phyloP scores from a whole-genome alignment of 2,797 vertebrate species.

The Ctenopoma multispine region DNA sequence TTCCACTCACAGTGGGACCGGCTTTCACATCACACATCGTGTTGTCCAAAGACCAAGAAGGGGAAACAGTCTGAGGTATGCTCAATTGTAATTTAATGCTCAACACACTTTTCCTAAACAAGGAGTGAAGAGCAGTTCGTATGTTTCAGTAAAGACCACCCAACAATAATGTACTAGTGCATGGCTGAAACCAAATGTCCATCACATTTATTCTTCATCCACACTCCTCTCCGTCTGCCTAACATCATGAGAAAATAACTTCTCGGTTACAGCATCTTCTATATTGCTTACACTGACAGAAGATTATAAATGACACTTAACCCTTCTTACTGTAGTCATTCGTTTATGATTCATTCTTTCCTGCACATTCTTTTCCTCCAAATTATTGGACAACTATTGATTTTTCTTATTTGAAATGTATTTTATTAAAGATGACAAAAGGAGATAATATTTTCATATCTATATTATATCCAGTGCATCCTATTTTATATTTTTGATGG shows the following conservation, averaged over 20 bases:
- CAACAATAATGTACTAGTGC: too few relatives aligned
- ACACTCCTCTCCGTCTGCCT: neutral
- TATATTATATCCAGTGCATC: neutral
- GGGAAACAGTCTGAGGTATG: conserved; percentile 12
- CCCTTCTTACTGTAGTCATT: too few relatives aligned
- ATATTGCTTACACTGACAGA: neutral
- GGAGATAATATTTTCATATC: conserved; percentile 14
- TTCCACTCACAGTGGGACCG: conserved; percentile 76
- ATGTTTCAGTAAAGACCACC: conserved; percentile 7
- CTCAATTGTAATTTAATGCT: conserved; percentile 41
- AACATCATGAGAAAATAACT: neutral
- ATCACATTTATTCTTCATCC: neutral
- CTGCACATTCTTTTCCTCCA: too few relatives aligned
- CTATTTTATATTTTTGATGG: neutral
- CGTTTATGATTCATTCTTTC: neutral
- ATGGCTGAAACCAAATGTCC: neutral
- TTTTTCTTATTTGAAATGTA: conserved; percentile 38
- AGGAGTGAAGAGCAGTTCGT: conserved; percentile 8
- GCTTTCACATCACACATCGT: conserved; percentile 85
- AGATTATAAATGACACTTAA: neutral
- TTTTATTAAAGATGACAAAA: conserved; percentile 25
- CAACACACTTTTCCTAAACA: conserved; percentile 69
- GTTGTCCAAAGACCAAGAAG: conserved; percentile 36
- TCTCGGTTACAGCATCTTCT: neutral
- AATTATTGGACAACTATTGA: too few relatives aligned